Evolutionary conservation across 1,140 invertebrate genomes (phyloP), one percentile per base, ranked within the genome.

Genomic region (Diorhabda elongata): DNA sequence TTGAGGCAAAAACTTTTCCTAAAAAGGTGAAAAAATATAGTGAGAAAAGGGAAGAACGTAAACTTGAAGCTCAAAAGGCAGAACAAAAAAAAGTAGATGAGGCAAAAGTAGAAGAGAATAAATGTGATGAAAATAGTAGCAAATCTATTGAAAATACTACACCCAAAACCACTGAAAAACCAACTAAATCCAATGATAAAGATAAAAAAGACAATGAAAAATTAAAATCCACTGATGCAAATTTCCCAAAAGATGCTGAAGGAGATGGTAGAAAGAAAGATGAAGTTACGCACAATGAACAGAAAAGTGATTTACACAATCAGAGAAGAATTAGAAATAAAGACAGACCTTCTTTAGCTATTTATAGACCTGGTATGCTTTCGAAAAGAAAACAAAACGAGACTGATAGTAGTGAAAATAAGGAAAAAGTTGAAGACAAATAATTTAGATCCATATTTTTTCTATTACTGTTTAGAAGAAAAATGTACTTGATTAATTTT

Each of bases 311-410:
- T 66, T 71, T 72, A 61, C 59, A 69, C 11, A 64, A 79, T 5
- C 81, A 82, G 61, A 75, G 80, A 57, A 78, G 83, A 44, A 84
- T 85, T 61, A 77, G 83, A 64, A 85, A 85, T 73, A 85, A 85
- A 76, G 84, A 80, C 71, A 65, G 80, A 57, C 80, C 80, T 8
- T 77, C 80, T 3, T 79, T 81, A 69, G 75, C 77, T 5, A 71
- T 81, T 26, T 81, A 81, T 71, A 73, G 79, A 72, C 80, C 80
- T 5, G 80, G 80, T 42, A 80, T 80, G 79, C 70, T 80, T n/a
- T 77, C 78, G 9, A 79, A 78, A 67, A 70, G 76, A 61, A 79
- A 74, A 65, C 74, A 76, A 64, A 67, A 58, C 47, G 76, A 79
- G 9, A 66, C 61, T 43, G 77, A 77, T 56, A 67, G 8, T 58